Evolutionary conservation across 30 jellyfish, hydroid and myxozoan species (phyloP), one percentile per base, ranked within the genome.

Genomic region (Turritopsis rubra): DNA sequence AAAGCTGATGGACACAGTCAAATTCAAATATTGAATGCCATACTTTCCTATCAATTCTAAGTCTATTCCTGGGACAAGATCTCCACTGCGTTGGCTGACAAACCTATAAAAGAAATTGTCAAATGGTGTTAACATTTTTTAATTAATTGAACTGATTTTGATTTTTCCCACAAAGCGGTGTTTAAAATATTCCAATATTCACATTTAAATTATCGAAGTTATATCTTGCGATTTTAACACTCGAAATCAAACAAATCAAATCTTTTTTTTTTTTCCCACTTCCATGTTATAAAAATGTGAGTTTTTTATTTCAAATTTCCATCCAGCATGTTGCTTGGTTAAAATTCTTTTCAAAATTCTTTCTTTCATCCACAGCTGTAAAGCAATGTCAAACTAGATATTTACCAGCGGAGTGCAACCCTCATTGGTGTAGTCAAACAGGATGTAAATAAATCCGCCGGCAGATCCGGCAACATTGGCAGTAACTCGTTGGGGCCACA

Each of bases 351-450:
- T n/a, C n/a, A n/a, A n/a, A n/a, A n/a, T n/a, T n/a, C n/a, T n/a
- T n/a, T n/a, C n/a, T n/a, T n/a, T n/a, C n/a, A n/a, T n/a, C n/a
- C n/a, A n/a, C n/a, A n/a, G n/a, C n/a, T n/a, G n/a, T n/a, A n/a
- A n/a, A n/a, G n/a, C n/a, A n/a, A 41, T 13, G 13, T 13, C 60
- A 5, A 41, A 41, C 60, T 7, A 0, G 28, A 77, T 21, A 68
- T 86, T 54, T 75, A 90, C 98, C 98, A 92, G 82, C 89, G 78
- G 30, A 92, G 80, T 8, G 96, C 99, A 22, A 89, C 99, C 84
- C 89, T 89, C 86, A 93, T 93, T 24, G 99, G 99, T 9, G 99
- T 88, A 7, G 99, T 93, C 66, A 93, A 70, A 78, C 99, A 93
- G 3, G 97, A 89, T 9, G 99, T 93, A 54, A 93, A 93, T 24